Conservation (phyloP, 53 echinoderm and acorn worm genomes). For the Pentamera pediparva region DNA sequence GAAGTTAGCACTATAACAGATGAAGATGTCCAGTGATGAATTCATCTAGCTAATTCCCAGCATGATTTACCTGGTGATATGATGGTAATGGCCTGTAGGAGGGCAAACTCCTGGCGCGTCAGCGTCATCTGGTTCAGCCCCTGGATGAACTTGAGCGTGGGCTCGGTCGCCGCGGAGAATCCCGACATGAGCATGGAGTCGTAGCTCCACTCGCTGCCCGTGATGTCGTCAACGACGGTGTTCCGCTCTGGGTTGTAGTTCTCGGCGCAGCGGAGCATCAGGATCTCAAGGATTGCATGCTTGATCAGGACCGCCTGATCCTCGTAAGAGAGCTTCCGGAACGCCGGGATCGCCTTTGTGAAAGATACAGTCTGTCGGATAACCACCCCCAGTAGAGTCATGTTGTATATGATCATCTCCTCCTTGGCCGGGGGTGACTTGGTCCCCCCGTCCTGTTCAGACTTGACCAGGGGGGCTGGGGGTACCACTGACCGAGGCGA, state of each 20-base stretch:
- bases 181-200: slow-evolving; percentile 90
- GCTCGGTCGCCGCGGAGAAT: slow-evolving; percentile 82
- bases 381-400: slow-evolving; percentile 88
- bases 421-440: slow-evolving; percentile 33
- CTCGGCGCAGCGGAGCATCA: slow-evolving; percentile 96
- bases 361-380: slow-evolving; percentile 97
- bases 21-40: neutral
- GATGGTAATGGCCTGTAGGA: slow-evolving; percentile 90
- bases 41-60: neutral
- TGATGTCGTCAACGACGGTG: slow-evolving; percentile 91
- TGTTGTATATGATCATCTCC: slow-evolving; percentile 85
- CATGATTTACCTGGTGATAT: slow-evolving; percentile 80
- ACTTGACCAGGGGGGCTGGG: slow-evolving; percentile 10
- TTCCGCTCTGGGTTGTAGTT: slow-evolving; percentile 91
- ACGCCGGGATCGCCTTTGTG: slow-evolving; percentile 93
- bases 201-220: slow-evolving; percentile 93
- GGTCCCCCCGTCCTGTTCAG: neutral
- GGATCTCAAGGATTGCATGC: slow-evolving; percentile 90
- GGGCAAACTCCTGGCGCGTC: slow-evolving; percentile 73
- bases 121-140: slow-evolving; percentile 80
- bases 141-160: slow-evolving; percentile 93
- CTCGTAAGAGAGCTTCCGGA: slow-evolving; percentile 86
- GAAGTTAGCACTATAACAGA: neutral
- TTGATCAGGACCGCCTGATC: slow-evolving; percentile 98
- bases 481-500: slow-evolving; percentile 7